Evolutionary conservation across 2,113 vertebrate species (phyloP).

Genomic region (Sminthopsis crassicaudata): DNA sequence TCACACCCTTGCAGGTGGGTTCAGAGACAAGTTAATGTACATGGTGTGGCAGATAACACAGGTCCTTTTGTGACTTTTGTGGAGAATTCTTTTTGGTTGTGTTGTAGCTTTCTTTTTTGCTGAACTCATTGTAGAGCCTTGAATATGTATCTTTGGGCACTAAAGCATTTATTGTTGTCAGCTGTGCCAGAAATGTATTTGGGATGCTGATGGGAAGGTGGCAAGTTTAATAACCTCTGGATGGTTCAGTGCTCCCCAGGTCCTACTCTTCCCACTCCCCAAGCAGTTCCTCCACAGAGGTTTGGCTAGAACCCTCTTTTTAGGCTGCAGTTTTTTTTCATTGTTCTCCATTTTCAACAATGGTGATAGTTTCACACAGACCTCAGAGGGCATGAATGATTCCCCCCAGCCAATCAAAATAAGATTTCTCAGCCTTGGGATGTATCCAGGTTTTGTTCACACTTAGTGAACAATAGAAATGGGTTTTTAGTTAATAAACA

Average conservation of each 20-base stretch:
- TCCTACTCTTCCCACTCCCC: background rate
- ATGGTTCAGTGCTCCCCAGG: background rate
- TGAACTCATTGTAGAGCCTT: background rate
- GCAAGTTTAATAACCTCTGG: background rate
- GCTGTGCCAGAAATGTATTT: background rate
- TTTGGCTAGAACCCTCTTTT: background rate
- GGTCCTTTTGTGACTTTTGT: background rate
- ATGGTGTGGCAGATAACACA: background rate
- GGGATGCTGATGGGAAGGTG: background rate
- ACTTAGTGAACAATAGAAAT: background rate
- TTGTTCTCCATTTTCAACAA: background rate
- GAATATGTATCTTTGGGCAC: background rate
- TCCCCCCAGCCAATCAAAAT: background rate
- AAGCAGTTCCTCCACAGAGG: background rate
- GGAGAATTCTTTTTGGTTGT: background rate
- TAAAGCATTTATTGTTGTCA: background rate
- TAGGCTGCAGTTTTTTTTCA: background rate
- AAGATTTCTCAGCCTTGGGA: background rate
- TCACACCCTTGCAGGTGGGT: background rate
- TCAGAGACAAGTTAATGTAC: background rate
- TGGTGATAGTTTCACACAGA: background rate
- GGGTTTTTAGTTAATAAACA: background rate
- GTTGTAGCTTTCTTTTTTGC: background rate
- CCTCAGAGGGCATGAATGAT: background rate
- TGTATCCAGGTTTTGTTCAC: background rate